These are phyloP conservation scores for Malurus leucopterus DNA, from an alignment of 2,797 vertebrate species.

Conservation along the genomic window DNA sequence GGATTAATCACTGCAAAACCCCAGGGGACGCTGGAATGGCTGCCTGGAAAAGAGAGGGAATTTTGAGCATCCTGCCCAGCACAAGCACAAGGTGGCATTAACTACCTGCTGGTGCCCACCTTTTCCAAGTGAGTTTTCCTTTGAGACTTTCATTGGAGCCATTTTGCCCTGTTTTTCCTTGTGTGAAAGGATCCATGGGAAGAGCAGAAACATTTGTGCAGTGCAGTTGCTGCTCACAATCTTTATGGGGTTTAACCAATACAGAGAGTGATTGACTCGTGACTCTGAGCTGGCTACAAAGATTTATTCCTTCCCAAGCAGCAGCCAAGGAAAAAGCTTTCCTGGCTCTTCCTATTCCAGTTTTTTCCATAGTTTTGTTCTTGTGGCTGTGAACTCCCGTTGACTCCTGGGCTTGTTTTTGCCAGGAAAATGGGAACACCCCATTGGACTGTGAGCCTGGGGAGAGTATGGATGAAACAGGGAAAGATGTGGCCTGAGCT, in stretches of 20 bases:
- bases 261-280: background rate
- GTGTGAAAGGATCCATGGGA: background rate
- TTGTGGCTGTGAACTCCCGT: background rate
- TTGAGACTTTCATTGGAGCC: background rate
- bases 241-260: background rate
- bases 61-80: constrained; percentile 14
- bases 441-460: background rate
- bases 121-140: constrained; percentile 3
- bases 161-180: background rate
- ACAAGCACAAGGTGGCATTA: constrained; percentile 24
- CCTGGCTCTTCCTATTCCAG: background rate
- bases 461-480: background rate
- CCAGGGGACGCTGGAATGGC: background rate
- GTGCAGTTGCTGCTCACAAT: background rate
- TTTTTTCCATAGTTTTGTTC: background rate
- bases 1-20: constrained; percentile 19
- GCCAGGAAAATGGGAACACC: background rate
- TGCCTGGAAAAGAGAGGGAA: background rate
- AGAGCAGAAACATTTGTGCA: background rate
- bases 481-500: background rate
- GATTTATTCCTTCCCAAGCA: background rate
- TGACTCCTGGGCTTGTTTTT: background rate
- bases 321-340: background rate
- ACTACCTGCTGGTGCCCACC: background rate
- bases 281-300: background rate